Conservation (phyloP, 2,113 vertebrate genomes). For the Catagonus wagneri region DNA sequence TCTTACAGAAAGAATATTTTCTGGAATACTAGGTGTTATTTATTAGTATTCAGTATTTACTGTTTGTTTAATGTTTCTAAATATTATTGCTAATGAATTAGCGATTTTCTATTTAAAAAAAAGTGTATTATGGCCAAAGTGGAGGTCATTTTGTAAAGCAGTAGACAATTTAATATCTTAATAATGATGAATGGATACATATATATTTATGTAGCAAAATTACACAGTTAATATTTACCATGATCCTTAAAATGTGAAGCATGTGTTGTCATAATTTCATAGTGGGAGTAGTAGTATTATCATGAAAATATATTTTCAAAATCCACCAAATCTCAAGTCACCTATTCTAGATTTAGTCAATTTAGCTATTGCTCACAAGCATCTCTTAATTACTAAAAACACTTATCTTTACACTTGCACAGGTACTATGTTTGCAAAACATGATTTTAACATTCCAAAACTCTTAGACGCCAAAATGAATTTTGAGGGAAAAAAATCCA, state of each 20-base stretch:
- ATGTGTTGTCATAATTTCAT: background rate
- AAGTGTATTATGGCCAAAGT: background rate
- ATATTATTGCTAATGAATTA: constrained; percentile 30
- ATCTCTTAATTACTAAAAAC: constrained; percentile 17
- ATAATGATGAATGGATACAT: background rate
- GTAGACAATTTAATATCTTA: background rate
- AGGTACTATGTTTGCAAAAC: constrained; percentile 53
- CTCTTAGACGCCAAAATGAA: constrained; percentile 39
- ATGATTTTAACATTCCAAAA: constrained; percentile 58
- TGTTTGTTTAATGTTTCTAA: constrained; percentile 16
- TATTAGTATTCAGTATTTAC: constrained; percentile 34
- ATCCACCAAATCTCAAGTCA: background rate
- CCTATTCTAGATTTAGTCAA: background rate
- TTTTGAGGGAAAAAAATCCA: constrained; percentile 14
- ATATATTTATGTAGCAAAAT: background rate
- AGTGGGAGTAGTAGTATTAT: background rate
- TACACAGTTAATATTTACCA: background rate
- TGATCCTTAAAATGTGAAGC: background rate
- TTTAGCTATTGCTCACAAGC: background rate
- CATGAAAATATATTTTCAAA: background rate
- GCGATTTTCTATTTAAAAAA: constrained; percentile 2
- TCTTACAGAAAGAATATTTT: background rate
- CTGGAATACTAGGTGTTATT: background rate
- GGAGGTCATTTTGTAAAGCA: background rate
- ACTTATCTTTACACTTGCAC: background rate